Percentiles rank a stretch among this genome's conserved stretches.
Evolutionary conservation across 1,140 invertebrate species (phyloP).

Genomic region (Aphidius gifuensis): DNA sequence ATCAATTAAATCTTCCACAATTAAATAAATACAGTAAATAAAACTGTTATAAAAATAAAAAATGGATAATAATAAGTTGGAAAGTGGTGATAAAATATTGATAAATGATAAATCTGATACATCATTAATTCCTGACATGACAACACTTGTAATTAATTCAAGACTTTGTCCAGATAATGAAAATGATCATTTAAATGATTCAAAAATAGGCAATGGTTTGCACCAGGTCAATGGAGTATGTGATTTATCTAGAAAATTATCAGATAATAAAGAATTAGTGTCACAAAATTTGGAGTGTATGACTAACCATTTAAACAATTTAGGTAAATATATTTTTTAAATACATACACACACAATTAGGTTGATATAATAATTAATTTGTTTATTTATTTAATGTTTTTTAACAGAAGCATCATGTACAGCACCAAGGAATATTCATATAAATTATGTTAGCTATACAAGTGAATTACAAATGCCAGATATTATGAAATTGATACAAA

Average conservation of each 20-base stretch:
- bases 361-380: slow-evolving; percentile 7
- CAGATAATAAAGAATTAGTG: slow-evolving; percentile 24
- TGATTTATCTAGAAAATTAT: slow-evolving; percentile 37
- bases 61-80: no score
- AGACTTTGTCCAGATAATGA: slow-evolving; percentile 35
- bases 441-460: slow-evolving; percentile 71
- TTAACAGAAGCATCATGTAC: slow-evolving; percentile 35
- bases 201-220: slow-evolving; percentile 44
- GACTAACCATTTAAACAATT: slow-evolving; percentile 50
- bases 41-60: no score
- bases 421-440: slow-evolving; percentile 42
- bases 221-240: slow-evolving; percentile 44
- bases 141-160: slow-evolving; percentile 44
- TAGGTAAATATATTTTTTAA: slow-evolving; percentile 34
- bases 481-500: slow-evolving; percentile 98
- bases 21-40: no score
- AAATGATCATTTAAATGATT: slow-evolving; percentile 27
- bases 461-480: slow-evolving; percentile 91
- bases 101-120: no score
- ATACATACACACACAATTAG: background rate
- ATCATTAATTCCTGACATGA: slow-evolving; percentile 26
- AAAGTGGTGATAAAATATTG: no score
- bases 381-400: background rate
- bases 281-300: slow-evolving; percentile 34
- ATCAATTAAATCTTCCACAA: no score